phyloP scores from a whole-genome alignment of 2,888 invertebrate species.

The Hypomecis punctinalis region DNA sequence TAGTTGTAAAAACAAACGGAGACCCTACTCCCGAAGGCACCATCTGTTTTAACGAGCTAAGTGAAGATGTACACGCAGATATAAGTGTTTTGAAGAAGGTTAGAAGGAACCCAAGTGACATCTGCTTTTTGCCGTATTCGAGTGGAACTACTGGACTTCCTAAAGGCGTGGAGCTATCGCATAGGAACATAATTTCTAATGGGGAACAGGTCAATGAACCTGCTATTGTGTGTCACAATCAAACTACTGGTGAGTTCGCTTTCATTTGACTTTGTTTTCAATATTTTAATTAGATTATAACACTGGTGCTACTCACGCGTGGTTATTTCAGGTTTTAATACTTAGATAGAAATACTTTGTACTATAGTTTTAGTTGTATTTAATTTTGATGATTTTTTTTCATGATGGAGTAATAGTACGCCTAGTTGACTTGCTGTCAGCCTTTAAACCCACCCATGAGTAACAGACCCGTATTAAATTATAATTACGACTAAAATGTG shows the following conservation, averaged over 20 bases:
- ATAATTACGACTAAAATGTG: too few relatives aligned
- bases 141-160: constrained; percentile 95
- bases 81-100: constrained; percentile 80
- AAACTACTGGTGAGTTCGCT: constrained; percentile 69
- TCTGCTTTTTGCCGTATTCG: constrained; percentile 91
- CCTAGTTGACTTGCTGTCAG: too few relatives aligned
- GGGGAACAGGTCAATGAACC: constrained; percentile 71
- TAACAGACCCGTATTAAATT: too few relatives aligned
- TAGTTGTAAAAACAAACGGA: constrained; percentile 74
- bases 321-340: too few relatives aligned
- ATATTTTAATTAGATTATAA: too few relatives aligned
- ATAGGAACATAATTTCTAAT: constrained; percentile 85
- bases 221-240: constrained; percentile 56
- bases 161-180: constrained; percentile 90
- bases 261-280: too few relatives aligned
- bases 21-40: constrained; percentile 74
- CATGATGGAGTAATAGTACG: too few relatives aligned
- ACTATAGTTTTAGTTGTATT: too few relatives aligned
- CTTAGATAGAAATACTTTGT: too few relatives aligned
- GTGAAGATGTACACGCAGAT: constrained; percentile 83
- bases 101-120: constrained; percentile 80
- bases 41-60: constrained; percentile 87
- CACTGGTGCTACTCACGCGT: too few relatives aligned
- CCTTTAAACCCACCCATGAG: too few relatives aligned
- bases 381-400: too few relatives aligned